Evolutionary conservation across 2,113 vertebrate species (phyloP).

Genomic region (Pterophyllum scalare): DNA sequence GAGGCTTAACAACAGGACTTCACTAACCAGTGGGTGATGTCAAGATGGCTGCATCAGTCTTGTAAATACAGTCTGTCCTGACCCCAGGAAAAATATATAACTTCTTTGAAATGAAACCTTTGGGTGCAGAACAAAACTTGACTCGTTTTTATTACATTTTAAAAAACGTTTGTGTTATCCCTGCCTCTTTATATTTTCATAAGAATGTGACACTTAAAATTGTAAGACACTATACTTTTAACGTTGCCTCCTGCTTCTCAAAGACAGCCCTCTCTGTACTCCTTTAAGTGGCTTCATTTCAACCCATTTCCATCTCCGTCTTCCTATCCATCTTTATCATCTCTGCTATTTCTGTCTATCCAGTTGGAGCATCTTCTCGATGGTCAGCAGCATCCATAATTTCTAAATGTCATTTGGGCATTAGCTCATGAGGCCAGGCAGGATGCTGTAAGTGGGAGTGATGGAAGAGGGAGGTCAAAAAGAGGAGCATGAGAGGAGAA

Average conservation of each 20-base stretch:
- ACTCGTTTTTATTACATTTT: not conserved
- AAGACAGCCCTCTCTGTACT: not conserved
- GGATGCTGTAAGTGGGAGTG: conserved; percentile 38
- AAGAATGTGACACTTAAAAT: not conserved
- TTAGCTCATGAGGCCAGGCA: conserved; percentile 46
- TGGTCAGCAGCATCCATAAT: conserved; percentile 45
- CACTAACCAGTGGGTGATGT: not conserved
- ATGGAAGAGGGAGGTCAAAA: conserved; percentile 35
- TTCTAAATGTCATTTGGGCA: conserved; percentile 69
- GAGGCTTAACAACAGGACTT: not conserved
- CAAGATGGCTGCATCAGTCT: not conserved
- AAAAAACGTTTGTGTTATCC: not conserved
- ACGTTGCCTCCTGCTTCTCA: not conserved
- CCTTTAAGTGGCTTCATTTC: not conserved
- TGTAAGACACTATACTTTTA: not conserved
- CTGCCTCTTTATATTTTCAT: not conserved
- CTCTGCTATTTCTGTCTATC: conserved; percentile 11
- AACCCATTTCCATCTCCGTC: not conserved
- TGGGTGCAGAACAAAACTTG: not conserved
- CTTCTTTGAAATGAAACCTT: not conserved
- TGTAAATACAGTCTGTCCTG: not conserved
- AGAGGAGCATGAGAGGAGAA: conserved; percentile 22
- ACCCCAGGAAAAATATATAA: not conserved
- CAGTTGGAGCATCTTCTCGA: conserved; percentile 8
- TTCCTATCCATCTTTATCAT: conserved; percentile 6